Conservation (phyloP, 1,140 invertebrate species). For the Stegodyphus mimosarum region DNA sequence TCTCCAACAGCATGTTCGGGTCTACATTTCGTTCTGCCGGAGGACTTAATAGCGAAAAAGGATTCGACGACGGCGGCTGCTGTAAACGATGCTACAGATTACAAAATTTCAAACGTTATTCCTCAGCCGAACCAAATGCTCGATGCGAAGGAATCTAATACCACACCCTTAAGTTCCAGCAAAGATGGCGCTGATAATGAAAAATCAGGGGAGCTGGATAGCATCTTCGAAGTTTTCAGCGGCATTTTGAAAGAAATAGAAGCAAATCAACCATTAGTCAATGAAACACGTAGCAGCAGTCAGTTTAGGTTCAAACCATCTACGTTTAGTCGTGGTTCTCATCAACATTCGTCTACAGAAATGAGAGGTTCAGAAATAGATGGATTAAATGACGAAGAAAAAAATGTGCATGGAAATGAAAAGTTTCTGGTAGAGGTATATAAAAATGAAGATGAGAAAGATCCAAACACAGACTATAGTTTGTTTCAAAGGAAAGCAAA, state of each 20-base stretch:
- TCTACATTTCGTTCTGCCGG: conserved; percentile 1
- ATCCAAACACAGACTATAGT: neutral
- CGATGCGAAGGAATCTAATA: neutral
- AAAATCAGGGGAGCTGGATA: neutral
- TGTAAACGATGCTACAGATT: conserved; percentile 33
- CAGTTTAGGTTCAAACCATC: conserved; percentile 14
- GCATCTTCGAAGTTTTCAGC: conserved; percentile 47
- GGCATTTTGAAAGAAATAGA: conserved; percentile 37
- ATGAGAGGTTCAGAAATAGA: neutral
- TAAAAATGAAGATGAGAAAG: conserved; percentile 3
- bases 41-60: conserved; percentile 29
- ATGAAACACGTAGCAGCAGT: too few relatives aligned
- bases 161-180: conserved; percentile 26
- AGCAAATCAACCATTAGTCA: neutral
- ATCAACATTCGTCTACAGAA: conserved; percentile 8
- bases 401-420: neutral
- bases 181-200: neutral
- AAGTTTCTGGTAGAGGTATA: conserved; percentile 25
- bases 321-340: conserved; percentile 33
- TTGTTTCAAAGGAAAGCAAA: conserved; percentile 21
- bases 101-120: conserved; percentile 17
- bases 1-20: conserved; percentile 20
- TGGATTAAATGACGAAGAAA: neutral
- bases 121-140: neutral
- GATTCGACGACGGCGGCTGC: conserved; percentile 32